Evolutionary conservation across 2,113 vertebrate species (phyloP).

Genomic region (Poicephalus meyeri): DNA sequence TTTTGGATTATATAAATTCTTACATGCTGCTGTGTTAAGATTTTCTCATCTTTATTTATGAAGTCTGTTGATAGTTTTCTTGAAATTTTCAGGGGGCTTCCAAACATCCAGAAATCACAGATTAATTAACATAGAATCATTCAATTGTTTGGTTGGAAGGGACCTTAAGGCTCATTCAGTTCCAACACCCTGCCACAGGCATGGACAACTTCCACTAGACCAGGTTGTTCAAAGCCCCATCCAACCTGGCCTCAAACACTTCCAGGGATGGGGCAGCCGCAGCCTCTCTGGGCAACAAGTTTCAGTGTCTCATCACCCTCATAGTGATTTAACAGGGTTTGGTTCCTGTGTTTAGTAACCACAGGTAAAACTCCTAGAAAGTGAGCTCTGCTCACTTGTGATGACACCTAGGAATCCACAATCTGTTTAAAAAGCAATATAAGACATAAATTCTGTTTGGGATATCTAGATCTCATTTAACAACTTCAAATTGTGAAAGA

Average conservation of each 20-base stretch:
- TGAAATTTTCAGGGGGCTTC: neutral
- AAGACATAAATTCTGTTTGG: neutral
- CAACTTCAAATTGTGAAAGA: neutral
- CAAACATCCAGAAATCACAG: neutral
- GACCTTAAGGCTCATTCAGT: neutral
- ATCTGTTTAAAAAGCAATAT: neutral
- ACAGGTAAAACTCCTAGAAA: neutral
- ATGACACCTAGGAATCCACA: rapidly evolving
- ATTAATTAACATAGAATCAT: neutral
- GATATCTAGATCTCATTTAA: neutral
- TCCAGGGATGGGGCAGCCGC: neutral
- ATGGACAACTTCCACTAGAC: neutral
- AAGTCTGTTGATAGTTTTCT: neutral
- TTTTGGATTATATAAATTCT: neutral
- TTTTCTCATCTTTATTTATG: neutral
- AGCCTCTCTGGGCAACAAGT: neutral
- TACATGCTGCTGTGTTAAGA: neutral
- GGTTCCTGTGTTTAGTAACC: rapidly evolving
- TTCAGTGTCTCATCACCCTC: neutral
- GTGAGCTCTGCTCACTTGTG: neutral
- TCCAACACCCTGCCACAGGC: neutral
- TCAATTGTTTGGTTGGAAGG: neutral
- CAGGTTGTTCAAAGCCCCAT: neutral
- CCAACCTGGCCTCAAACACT: neutral
- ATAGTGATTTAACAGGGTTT: neutral